Conservation (phyloP, 2,888 invertebrate species). For the Cinara cedri region DNA sequence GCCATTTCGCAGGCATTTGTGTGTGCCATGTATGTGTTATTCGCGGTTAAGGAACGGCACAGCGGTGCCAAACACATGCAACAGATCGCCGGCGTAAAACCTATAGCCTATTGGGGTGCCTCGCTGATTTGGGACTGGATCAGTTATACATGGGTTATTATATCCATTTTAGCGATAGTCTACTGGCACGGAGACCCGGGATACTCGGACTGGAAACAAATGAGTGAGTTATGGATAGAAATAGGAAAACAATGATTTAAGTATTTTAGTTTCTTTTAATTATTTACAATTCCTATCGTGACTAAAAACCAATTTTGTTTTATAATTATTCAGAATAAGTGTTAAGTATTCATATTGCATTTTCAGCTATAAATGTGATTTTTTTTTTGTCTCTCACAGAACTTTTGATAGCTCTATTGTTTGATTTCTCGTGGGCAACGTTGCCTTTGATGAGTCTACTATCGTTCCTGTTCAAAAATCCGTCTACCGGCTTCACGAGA, state of each 20-base stretch:
- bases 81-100: slow-evolving; percentile 74
- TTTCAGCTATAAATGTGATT: no score
- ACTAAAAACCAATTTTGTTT: no score
- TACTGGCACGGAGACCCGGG: slow-evolving; percentile 46
- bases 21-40: slow-evolving; percentile 66
- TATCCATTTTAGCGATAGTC: slow-evolving; percentile 37
- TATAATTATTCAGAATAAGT: no score
- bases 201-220: slow-evolving; percentile 36
- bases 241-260: no score
- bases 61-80: slow-evolving; percentile 75
- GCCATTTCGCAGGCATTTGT: slow-evolving; percentile 77
- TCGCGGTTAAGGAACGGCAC: slow-evolving; percentile 71
- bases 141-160: slow-evolving; percentile 55
- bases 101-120: slow-evolving; percentile 73
- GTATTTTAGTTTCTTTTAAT: no score
- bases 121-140: slow-evolving; percentile 60
- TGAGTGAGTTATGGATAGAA: slow-evolving; percentile 6
- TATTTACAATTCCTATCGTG: no score
- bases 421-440: slow-evolving; percentile 75
- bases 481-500: slow-evolving; percentile 77
- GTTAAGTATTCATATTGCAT: not conserved
- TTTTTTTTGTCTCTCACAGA: slow-evolving; percentile 62
- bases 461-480: slow-evolving; percentile 74
- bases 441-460: slow-evolving; percentile 76
- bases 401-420: slow-evolving; percentile 70